phyloP scores from a whole-genome alignment of 2,797 vertebrate species.

The Sitta carolinensis region DNA sequence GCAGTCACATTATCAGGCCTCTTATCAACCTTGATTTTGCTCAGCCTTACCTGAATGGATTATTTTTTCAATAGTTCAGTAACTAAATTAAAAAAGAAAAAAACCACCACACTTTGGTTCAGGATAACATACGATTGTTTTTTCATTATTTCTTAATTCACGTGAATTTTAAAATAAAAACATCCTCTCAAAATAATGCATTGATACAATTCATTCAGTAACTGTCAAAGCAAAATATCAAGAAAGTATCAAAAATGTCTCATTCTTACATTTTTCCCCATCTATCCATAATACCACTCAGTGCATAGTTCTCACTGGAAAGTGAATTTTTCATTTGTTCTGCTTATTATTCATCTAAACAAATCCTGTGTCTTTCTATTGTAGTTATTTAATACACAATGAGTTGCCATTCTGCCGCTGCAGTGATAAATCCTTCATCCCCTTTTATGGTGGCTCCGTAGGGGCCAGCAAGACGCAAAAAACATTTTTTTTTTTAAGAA shows the following conservation, averaged over 20 bases:
- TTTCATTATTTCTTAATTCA: slow-evolving; percentile 2
- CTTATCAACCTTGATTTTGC: slow-evolving; percentile 36
- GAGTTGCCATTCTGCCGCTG: neutral
- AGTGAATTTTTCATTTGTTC: slow-evolving; percentile 38
- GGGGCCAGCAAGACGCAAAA: neutral
- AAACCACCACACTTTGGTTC: neutral
- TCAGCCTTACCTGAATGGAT: neutral
- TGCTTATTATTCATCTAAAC: slow-evolving; percentile 45
- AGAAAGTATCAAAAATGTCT: neutral
- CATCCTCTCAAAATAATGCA: neutral
- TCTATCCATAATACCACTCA: neutral
- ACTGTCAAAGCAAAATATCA: neutral
- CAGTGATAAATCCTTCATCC: slow-evolving; percentile 56
- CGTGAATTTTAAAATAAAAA: slow-evolving; percentile 9
- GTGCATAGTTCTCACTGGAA: neutral
- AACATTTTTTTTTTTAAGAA: neutral
- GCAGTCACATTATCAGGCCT: neutral
- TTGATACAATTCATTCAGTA: slow-evolving; percentile 18
- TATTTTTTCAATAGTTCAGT: neutral
- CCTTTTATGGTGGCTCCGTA: neutral
- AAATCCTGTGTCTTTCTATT: slow-evolving; percentile 27
- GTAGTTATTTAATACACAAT: slow-evolving; percentile 50
- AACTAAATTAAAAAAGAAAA: neutral
- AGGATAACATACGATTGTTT: neutral
- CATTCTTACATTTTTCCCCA: neutral